A percentile compares a stretch with the other conserved stretches of the same genome.
Evolutionary conservation across 2,113 vertebrate species (phyloP).

Genomic region (Variabilichromis moorii): DNA sequence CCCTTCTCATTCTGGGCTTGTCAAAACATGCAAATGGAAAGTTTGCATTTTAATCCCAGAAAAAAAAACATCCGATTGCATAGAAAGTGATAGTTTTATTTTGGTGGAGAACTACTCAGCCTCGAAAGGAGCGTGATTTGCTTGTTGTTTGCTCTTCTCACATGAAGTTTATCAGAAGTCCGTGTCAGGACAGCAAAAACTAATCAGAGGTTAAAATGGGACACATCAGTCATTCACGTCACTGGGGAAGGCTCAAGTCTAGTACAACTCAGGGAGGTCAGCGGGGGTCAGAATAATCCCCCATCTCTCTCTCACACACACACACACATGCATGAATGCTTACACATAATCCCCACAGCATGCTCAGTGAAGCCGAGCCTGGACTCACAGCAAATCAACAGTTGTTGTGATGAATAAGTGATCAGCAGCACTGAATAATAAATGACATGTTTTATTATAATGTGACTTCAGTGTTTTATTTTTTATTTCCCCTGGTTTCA

Average conservation of each 20-base stretch:
- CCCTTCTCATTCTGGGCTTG: neutral
- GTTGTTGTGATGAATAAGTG: slow-evolving; percentile 49
- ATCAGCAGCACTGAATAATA: slow-evolving; percentile 60
- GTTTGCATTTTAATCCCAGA: neutral
- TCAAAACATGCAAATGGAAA: neutral
- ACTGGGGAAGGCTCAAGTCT: neutral
- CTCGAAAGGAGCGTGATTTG: neutral
- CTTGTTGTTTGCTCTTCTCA: neutral
- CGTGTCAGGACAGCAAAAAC: neutral
- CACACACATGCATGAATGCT: neutral
- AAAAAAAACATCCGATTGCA: neutral
- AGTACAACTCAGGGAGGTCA: neutral
- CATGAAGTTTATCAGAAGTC: neutral
- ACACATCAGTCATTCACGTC: neutral
- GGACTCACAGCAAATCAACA: slow-evolving; percentile 6
- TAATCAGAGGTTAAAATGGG: neutral
- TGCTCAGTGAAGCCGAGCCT: neutral
- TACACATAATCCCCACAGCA: slow-evolving; percentile 13
- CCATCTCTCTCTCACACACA: neutral
- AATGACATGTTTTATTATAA: slow-evolving; percentile 32
- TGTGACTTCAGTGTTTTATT: neutral
- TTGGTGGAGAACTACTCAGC: neutral
- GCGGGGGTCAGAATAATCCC: neutral
- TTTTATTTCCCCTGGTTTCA: neutral
- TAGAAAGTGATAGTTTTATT: neutral